Percentiles rank a stretch among this genome's conserved stretches.
Conservation (phyloP, 2,113 vertebrate genomes). For the Peromyscus maniculatus region DNA sequence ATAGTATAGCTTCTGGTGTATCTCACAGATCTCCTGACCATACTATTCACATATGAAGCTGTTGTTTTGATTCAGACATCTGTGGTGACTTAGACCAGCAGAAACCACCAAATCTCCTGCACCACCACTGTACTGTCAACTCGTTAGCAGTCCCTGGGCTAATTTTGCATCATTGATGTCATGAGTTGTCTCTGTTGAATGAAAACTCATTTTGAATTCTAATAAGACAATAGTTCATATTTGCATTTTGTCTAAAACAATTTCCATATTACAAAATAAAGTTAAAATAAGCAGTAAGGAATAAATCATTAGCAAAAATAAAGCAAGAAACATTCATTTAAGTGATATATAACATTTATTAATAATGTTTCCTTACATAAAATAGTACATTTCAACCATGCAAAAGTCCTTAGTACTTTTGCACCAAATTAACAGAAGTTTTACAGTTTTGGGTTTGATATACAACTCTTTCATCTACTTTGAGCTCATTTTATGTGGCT, state of each 20-base stretch:
- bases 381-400: not conserved
- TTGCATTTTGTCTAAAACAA: not conserved
- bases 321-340: not conserved
- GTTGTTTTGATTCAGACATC: not conserved
- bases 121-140: not conserved
- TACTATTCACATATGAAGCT: not conserved
- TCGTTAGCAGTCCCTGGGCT: not conserved
- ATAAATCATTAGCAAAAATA: not conserved
- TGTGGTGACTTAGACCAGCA: not conserved
- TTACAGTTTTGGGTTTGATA: not conserved
- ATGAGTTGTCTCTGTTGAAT: not conserved
- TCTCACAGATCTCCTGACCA: not conserved
- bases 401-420: not conserved
- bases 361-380: not conserved
- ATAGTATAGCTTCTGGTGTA: not conserved
- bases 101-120: not conserved
- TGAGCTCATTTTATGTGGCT: not conserved
- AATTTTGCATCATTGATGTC: not conserved
- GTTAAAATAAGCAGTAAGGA: not conserved
- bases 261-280: not conserved
- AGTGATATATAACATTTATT: not conserved
- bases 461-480: not conserved
- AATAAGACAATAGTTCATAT: not conserved
- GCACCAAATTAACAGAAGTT: not conserved
- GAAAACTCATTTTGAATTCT: not conserved